phyloP scores from a whole-genome alignment of 1,140 invertebrate genomes.

The Leptonema lineaticorne region DNA sequence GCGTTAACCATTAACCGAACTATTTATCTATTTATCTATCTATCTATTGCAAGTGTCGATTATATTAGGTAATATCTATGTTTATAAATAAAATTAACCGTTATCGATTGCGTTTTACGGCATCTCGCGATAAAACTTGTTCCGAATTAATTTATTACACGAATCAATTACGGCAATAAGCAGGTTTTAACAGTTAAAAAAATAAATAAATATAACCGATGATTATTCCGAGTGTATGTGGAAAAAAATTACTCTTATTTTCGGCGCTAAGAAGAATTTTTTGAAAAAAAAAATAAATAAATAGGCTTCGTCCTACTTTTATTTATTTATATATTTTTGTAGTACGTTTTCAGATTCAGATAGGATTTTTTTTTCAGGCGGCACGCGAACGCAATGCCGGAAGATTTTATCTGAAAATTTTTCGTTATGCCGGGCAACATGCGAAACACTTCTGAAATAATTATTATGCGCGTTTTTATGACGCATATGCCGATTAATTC shows the following conservation, averaged over 20 bases:
- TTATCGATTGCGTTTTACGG: background rate
- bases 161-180: background rate
- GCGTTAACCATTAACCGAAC: too few species aligned
- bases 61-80: too few species aligned
- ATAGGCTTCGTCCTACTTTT: constrained; percentile 15
- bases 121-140: background rate
- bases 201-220: too few species aligned
- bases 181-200: background rate
- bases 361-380: background rate
- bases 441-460: background rate
- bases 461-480: background rate
- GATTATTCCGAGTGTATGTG: background rate
- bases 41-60: too few species aligned
- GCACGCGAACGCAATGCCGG: background rate
- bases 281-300: too few species aligned
- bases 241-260: background rate
- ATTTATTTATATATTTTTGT: background rate
- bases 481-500: background rate
- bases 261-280: too few species aligned
- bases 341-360: background rate
- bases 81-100: constrained; percentile 7
- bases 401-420: constrained; percentile 2
- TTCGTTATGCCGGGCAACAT: background rate
- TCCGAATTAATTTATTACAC: background rate
- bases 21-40: too few species aligned